These are phyloP conservation scores for Ginglymostoma cirratum DNA, from an alignment of 2,113 vertebrate species.

Conservation along the genomic window DNA sequence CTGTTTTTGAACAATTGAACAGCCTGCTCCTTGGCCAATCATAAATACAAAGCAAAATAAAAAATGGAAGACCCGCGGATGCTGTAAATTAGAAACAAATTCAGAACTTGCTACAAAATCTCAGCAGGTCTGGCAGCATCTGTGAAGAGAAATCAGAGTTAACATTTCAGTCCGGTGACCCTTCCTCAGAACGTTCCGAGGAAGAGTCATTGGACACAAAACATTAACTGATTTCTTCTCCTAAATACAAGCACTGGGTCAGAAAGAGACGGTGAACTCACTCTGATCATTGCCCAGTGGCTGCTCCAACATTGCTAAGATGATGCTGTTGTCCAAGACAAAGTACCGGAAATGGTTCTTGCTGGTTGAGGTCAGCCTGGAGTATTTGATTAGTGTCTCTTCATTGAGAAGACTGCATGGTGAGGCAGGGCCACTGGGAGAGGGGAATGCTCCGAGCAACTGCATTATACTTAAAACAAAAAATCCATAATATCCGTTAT, in stretches of 20 bases:
- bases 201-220: too few species aligned
- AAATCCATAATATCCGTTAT: neutral
- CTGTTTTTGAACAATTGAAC: neutral
- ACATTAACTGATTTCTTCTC: too few species aligned
- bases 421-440: constrained; percentile 87
- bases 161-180: too few species aligned
- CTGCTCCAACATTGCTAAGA: constrained; percentile 91
- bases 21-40: neutral
- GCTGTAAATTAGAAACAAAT: too few species aligned
- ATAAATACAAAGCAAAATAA: neutral
- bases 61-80: too few species aligned
- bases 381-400: constrained; percentile 82
- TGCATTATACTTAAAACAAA: constrained; percentile 81
- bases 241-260: neutral
- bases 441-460: constrained; percentile 86
- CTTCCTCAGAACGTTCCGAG: too few species aligned
- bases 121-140: too few species aligned
- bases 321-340: constrained; percentile 87
- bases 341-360: constrained; percentile 89
- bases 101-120: too few species aligned
- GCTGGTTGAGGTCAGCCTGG: constrained; percentile 78
- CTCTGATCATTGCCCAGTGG: constrained; percentile 93
- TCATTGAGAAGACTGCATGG: constrained; percentile 93
- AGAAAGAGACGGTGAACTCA: constrained; percentile 55
- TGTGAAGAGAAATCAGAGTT: too few species aligned